Evolutionary conservation across 2,888 invertebrate species (phyloP).

Genomic region (Coelopa pilipes): DNA sequence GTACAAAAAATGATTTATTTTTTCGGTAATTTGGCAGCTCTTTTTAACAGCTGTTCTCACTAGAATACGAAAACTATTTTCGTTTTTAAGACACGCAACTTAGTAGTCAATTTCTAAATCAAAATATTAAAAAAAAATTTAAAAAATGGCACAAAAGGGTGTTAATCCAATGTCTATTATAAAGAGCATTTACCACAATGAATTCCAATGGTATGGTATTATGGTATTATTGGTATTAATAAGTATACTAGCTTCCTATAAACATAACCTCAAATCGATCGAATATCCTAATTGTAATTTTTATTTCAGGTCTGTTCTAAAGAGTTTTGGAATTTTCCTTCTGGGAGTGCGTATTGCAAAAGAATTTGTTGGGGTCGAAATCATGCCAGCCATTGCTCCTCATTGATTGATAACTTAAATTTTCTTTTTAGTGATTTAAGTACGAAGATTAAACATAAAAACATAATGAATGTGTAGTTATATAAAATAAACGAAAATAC

Average conservation of each 20-base stretch:
- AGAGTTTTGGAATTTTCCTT: slow-evolving; percentile 82
- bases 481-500: too few species aligned
- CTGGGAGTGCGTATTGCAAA: slow-evolving; percentile 82
- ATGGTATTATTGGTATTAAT: neutral
- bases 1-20: too few species aligned
- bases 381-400: slow-evolving; percentile 72
- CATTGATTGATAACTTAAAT: slow-evolving; percentile 37
- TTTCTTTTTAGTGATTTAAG: neutral
- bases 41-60: too few species aligned
- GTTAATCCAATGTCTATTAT: slow-evolving; percentile 70
- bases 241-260: neutral
- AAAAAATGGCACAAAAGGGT: slow-evolving; percentile 72
- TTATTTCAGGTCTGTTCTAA: slow-evolving; percentile 77
- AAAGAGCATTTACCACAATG: slow-evolving; percentile 77
- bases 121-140: slow-evolving; percentile 19
- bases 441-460: neutral
- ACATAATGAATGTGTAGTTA: too few species aligned
- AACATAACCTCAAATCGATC: slow-evolving; percentile 41
- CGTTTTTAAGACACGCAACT: too few species aligned
- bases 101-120: too few species aligned
- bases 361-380: slow-evolving; percentile 79
- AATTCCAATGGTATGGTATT: slow-evolving; percentile 76
- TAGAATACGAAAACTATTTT: too few species aligned
- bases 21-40: too few species aligned
- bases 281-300: neutral